These are phyloP conservation scores for Drosophila mojavensis DNA, from an alignment of 1,140 invertebrate species.

Conservation along the genomic window DNA sequence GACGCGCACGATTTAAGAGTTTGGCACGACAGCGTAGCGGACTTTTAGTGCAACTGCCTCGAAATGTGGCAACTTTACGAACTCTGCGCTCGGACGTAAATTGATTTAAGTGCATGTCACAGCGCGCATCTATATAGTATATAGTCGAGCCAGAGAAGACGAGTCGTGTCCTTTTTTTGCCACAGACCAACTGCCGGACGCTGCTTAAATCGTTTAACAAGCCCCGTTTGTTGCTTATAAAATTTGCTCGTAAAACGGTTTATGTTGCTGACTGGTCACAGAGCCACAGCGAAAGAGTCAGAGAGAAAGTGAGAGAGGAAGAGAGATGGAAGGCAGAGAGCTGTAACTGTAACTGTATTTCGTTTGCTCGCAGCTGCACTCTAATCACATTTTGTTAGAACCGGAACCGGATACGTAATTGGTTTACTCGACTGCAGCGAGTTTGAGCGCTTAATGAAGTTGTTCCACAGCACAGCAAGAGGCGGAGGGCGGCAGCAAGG, in stretches of 20 bases:
- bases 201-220: conserved; percentile 75
- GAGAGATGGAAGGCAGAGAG: conserved; percentile 1
- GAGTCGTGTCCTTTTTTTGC: conserved; percentile 2
- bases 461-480: conserved; percentile 6
- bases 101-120: conserved; percentile 81
- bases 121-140: conserved; percentile 62
- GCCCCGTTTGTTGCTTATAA: conserved; percentile 56
- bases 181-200: not conserved
- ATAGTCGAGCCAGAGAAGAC: conserved; percentile 2
- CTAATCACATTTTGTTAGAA: conserved; percentile 72
- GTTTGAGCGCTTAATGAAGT: conserved; percentile 65
- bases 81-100: conserved; percentile 50
- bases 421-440: conserved; percentile 64
- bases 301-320: not conserved
- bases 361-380: conserved; percentile 55
- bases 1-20: conserved; percentile 71
- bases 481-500: not conserved
- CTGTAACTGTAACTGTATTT: conserved; percentile 27
- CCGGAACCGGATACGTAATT: conserved; percentile 57
- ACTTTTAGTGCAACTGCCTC: conserved; percentile 26
- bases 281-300: not conserved
- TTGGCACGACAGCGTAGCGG: conserved; percentile 15
- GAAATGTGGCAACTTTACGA: conserved; percentile 48
- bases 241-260: conserved; percentile 72
- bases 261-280: conserved; percentile 41